Base-by-base conservation (phyloP, 1,140 invertebrate genomes). In the Chionoecetes opilio region DNA sequence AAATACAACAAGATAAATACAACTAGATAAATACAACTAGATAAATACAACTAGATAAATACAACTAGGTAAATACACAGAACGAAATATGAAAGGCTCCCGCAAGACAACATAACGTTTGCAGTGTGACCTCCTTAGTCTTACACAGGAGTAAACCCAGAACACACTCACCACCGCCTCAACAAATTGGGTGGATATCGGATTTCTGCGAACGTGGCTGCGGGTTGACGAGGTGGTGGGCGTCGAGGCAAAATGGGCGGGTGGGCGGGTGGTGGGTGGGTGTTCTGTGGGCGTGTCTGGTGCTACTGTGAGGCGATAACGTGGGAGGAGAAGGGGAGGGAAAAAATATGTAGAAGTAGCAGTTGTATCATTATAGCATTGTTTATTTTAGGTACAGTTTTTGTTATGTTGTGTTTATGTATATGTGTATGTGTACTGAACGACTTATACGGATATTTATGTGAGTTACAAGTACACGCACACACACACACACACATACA, bases 111-210 rank as follows among this genome's bases (percentile, higher is more conserved):
- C n/a, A n/a, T n/a, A n/a, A n/a, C n/a, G n/a, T n/a, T n/a, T n/a
- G n/a, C n/a, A n/a, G n/a, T n/a, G n/a, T n/a, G n/a, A n/a, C n/a
- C n/a, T n/a, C n/a, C n/a, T n/a, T n/a, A 53, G 34, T 37, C 41
- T 37, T 9, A 34, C 29, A 14, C 11, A 37, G 86, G 35, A n/a
- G 2, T n/a, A 75, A 29, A 87, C 14, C 63, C 63, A n/a, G 63
- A 75, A 8, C 63, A 75, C 8, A n/a, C 63, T 26, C 63, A n/a
- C 5, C 63, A 26, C 63, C 63, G 63, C 63, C 63, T 75, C 21
- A 53, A 17, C 63, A 75, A 75, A 75, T 75, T 75, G 63, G 63
- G 63, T 75, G 26, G 63, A 75, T 75, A 75, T 75, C 63, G 63
- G 63, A 75, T 75, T 75, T 75, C 63, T n/a, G n/a, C 6, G n/a